Conservation (phyloP, 2,888 invertebrate genomes). For the Protodeltote pygarga region DNA sequence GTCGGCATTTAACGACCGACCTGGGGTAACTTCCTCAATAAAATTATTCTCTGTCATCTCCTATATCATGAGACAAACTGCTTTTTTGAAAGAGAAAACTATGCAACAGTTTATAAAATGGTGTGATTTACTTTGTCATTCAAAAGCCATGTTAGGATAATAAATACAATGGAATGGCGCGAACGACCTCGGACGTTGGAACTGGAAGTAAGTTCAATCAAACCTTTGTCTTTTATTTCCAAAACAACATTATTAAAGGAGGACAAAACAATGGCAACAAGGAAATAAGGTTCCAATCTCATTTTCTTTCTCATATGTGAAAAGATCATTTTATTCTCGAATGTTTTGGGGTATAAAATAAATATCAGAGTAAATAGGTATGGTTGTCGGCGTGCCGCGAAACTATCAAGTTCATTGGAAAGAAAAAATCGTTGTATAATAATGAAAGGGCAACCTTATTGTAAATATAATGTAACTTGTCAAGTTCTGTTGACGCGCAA, state of each 20-base stretch:
- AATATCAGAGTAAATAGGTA: constrained; percentile 33
- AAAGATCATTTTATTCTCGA: constrained; percentile 37
- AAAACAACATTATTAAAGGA: constrained; percentile 34
- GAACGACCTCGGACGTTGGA: constrained; percentile 8
- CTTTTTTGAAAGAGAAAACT: constrained; percentile 11
- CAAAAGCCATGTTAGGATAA: too few relatives aligned
- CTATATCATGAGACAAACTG: constrained; percentile 47
- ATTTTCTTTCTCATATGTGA: constrained; percentile 48
- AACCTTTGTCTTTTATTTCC: constrained; percentile 27
- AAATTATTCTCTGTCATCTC: constrained; percentile 75
- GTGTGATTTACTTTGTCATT: constrained; percentile 7
- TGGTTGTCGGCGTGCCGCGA: constrained; percentile 17
- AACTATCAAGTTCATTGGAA: constrained; percentile 16
- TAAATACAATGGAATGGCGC: constrained; percentile 27
- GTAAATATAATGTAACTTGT: constrained; percentile 20
- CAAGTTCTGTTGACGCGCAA: constrained; percentile 19
- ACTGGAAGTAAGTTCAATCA: constrained; percentile 19
- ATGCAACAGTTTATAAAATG: constrained; percentile 3
- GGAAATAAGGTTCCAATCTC: constrained; percentile 52
- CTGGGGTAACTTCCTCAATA: constrained; percentile 83
- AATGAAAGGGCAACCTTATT: constrained; percentile 26
- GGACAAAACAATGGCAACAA: constrained; percentile 38
- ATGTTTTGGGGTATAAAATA: constrained; percentile 40
- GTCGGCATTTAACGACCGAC: constrained; percentile 77
- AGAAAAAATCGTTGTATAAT: constrained; percentile 31